Base-by-base conservation (phyloP, 1,140 invertebrate species). In the Marisa cornuarietis region DNA sequence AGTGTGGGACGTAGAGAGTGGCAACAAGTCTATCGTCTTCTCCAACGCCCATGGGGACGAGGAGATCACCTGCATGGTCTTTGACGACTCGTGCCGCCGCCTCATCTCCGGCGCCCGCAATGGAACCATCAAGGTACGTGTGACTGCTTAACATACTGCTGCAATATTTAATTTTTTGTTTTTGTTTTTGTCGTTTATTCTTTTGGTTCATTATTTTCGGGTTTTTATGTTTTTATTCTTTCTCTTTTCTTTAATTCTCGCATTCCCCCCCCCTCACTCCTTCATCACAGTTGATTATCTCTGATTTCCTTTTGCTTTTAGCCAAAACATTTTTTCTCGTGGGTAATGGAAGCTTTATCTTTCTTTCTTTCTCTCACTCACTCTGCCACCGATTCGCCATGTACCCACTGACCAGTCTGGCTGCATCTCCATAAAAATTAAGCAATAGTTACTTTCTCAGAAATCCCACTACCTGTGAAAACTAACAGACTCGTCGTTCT, bases 81-180 rank as follows among this genome's bases (percentile, higher is more conserved):
- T 91, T 83, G 90, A 91, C 84, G 82, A 84, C 13, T 82, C 85
- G 2, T 86, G 80, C 76, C 82, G 90, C 74, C 81, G 88, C 58
- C 85, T 91, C 13, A 86, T 90, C 51, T 89, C 90, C 14, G 90
- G 89, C 61, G 90, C 90, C 11, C 84, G 90, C 76, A 90, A 91
- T 86, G 90, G 90, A n/a, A 89, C 88, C 16, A 88, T 91, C 26
- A 91, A 91, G 87, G 90, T n/a, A n/a, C n/a, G n/a, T 91, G 78
- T 58, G 62, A 54, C 16, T 63, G 42, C 52, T 52, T 58, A n/a
- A 14, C n/a, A 73, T 31, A 16, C 0, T 71, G 5, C 51, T 11
- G 4, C 5, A 6, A 3, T 6, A 49, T 9, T 26, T 49, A 11
- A 42, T 26, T 42, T 4, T 71, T 73, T 51, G 18, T 1, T 18